Evolutionary conservation across 2,113 vertebrate species (phyloP), one percentile per base, ranked within the genome.

Genomic region (Macrotis lagotis): DNA sequence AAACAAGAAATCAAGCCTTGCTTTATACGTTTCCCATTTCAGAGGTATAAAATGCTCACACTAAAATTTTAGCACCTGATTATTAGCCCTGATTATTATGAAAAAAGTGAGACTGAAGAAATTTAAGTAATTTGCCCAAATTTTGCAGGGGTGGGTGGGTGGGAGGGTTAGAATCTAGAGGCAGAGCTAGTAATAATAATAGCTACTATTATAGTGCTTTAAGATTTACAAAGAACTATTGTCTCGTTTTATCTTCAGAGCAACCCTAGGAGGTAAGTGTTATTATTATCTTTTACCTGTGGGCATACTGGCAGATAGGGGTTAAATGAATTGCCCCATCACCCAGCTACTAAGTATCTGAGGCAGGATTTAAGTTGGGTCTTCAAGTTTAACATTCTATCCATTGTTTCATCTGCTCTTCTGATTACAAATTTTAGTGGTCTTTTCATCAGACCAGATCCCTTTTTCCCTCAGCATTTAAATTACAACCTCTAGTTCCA

Each of bases 401-500:
- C n/a, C 19, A 83, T 83, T 83, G n/a, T 83, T 22, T 19, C n/a
- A 83, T 22, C n/a, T 44, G 16, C 19, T 44, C n/a, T 83, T 83
- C 16, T 83, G 66, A 83, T n/a, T 44, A 37, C 59, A 37, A 66
- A 31, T 6, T 6, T 83, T 44, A 24, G 5, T 74, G 66, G 16
- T 83, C n/a, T 83, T 83, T 16, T 7, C 19, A 44, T 83, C 44
- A 22, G n/a, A 6, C 66, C 5, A 44, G 66, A 16, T 22, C 66
- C 19, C 31, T 66, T 74, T 22, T 83, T 59, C 26, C 19, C n/a
- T 90, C 93, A 22, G 89, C 48, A 91, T 94, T 94, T 94, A 88
- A 96, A 95, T 89, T 19, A 88, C 50, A 95, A 91, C 50, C 37
- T 28, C 93, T 55, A 31, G 48, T 9, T 92, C 88, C 59, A 31